Evolutionary conservation across 2,113 vertebrate species (phyloP), one percentile per base, ranked within the genome.

Genomic region (Saguinus imperator): DNA sequence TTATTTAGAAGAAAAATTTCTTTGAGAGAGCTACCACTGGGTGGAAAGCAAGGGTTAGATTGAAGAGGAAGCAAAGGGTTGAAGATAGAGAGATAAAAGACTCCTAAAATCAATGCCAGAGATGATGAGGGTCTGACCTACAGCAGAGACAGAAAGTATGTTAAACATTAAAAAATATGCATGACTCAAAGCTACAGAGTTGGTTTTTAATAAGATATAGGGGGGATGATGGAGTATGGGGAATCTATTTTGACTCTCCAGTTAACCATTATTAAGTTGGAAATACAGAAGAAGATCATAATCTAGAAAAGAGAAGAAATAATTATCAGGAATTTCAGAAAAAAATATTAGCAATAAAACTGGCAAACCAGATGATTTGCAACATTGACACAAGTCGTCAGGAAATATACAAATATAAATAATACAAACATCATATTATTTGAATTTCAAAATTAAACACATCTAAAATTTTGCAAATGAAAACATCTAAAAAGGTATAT

Each of bases 401-500:
- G 6, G 3, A 80, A 80, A 87, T 55, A 89, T 10, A 20, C 17
- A 96, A 94, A 27, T 82, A 57, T 57, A 35, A 94, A 86, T 1
- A 80, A 79, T 10, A 85, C 6, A 87, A 17, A 72, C 3, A 72
- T 52, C 3, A 50, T 8, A 76, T 72, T 84, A 68, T 75, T 80
- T 91, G 37, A 95, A 93, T 70, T 82, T 35, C 70, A 9, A 76
- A 94, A 87, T 58, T 90, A 84, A 89, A 86, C 91, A 55, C 57
- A 43, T 13, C 29, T 52, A 73, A 50, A 77, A 89, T 86, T 40
- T 88, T 80, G 16, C 32, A 89, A 86, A 20, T 48, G 70, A 79
- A 87, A 88, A 73, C 37, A 75, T 48, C 20, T 83, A 82, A 73
- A 77, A 83, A 83, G 70, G 17, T 40, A 86, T 48, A 72, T 20